Conservation (phyloP, 2,888 invertebrate species). For the Hylaea fasciaria region DNA sequence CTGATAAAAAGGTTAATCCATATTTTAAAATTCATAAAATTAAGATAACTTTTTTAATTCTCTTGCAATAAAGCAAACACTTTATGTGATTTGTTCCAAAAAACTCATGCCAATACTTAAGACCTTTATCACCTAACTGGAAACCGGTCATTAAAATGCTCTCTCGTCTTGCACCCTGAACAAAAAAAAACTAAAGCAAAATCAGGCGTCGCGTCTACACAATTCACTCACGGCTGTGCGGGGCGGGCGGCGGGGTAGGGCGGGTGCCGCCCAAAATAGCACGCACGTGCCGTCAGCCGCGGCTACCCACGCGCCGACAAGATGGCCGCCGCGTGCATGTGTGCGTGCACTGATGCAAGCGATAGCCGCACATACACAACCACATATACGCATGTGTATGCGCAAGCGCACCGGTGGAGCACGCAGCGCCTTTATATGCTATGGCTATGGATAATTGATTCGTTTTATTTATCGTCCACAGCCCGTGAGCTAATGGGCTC, state of each 20-base stretch:
- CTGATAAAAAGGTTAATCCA: no score
- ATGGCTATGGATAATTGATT: slow-evolving; percentile 31
- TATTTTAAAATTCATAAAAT: no score
- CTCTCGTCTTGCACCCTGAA: slow-evolving; percentile 25
- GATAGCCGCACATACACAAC: slow-evolving; percentile 46
- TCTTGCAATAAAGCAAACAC: no score
- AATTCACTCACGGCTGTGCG: slow-evolving; percentile 52
- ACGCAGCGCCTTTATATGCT: slow-evolving; percentile 25
- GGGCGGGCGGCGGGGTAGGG: slow-evolving; percentile 64
- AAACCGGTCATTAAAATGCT: slow-evolving; percentile 13
- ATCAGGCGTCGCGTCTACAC: slow-evolving; percentile 55
- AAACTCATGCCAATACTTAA: background rate
- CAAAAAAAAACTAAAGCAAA: slow-evolving; percentile 47
- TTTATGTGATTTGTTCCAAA: background rate
- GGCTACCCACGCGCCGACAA: slow-evolving; percentile 82
- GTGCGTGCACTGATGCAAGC: slow-evolving; percentile 60
- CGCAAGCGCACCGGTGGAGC: slow-evolving; percentile 26
- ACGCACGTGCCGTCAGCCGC: slow-evolving; percentile 80
- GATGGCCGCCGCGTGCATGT: slow-evolving; percentile 72
- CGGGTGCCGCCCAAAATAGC: slow-evolving; percentile 79
- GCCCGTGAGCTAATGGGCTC: slow-evolving; percentile 9
- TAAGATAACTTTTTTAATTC: no score
- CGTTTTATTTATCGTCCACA: slow-evolving; percentile 27
- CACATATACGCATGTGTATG: slow-evolving; percentile 17
- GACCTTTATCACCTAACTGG: background rate